A percentile compares a stretch with the other conserved stretches of the same genome.
Evolutionary conservation across 2,113 vertebrate species (phyloP).

Genomic region (Plecotus auritus): DNA sequence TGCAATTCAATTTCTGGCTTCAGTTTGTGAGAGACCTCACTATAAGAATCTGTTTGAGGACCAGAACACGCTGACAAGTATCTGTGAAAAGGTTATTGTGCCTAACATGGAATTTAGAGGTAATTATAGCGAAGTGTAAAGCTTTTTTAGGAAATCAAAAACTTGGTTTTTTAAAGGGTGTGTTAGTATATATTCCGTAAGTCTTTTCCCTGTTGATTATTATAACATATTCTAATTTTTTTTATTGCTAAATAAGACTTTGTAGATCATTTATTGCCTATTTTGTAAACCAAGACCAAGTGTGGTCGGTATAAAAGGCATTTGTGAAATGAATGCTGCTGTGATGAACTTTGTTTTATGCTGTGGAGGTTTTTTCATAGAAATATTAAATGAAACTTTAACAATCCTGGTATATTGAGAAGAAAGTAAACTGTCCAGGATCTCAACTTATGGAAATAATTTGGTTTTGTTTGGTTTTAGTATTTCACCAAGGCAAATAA

Average conservation of each 20-base stretch:
- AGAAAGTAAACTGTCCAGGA: neutral
- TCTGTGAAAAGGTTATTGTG: conserved; percentile 99
- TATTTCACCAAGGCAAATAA: neutral
- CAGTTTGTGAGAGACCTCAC: conserved; percentile 96
- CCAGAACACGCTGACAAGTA: conserved; percentile 96
- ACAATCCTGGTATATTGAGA: neutral
- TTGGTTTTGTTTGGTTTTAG: neutral
- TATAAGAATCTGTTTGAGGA: conserved; percentile 99
- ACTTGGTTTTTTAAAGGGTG: neutral
- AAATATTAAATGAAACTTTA: neutral
- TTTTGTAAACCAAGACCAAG: neutral
- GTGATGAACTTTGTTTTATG: neutral
- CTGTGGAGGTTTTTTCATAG: neutral
- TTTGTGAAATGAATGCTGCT: neutral
- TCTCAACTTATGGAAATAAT: neutral
- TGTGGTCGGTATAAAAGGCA: neutral
- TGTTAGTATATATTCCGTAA: neutral
- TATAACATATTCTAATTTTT: neutral
- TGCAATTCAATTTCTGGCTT: conserved; percentile 98
- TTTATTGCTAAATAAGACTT: neutral
- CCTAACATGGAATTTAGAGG: conserved; percentile 99
- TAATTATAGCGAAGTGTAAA: conserved; percentile 73
- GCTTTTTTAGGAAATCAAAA: neutral
- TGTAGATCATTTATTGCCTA: neutral
- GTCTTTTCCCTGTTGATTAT: neutral